Percentiles rank a stretch among this genome's conserved stretches.
phyloP scores from a whole-genome alignment of 2,797 vertebrate species.

The Gymnothorax reevesii region DNA sequence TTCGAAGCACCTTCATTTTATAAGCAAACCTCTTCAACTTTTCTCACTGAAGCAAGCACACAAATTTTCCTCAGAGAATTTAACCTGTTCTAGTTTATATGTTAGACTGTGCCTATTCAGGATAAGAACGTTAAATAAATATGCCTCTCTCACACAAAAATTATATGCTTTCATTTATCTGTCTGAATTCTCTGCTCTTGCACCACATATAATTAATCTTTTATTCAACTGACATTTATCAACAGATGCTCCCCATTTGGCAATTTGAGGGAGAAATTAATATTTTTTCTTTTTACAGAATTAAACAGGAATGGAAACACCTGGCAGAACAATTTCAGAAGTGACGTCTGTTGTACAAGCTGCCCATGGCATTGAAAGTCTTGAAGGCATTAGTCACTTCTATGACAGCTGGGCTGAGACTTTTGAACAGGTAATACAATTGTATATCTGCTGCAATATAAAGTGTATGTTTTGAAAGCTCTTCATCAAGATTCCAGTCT shows the following conservation, averaged over 20 bases:
- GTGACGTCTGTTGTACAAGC: constrained; percentile 66
- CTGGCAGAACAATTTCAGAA: constrained; percentile 53
- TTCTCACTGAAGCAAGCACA: too few relatives aligned
- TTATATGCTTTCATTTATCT: not conserved
- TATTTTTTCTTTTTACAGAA: not conserved
- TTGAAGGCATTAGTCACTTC: constrained; percentile 68
- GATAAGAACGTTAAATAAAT: not conserved
- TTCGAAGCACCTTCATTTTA: too few relatives aligned
- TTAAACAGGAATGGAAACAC: constrained; percentile 59
- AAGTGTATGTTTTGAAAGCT: too few relatives aligned
- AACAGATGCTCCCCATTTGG: not conserved
- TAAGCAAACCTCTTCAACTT: too few relatives aligned
- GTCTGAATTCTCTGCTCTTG: not conserved
- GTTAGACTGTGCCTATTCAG: not conserved
- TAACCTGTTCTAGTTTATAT: too few relatives aligned
- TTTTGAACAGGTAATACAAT: constrained; percentile 80
- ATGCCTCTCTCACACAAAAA: not conserved
- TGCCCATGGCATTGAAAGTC: constrained; percentile 57
- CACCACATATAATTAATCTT: not conserved
- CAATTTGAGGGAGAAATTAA: not conserved
- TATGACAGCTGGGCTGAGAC: constrained; percentile 80
- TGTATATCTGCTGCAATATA: not conserved
- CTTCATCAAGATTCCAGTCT: too few relatives aligned
- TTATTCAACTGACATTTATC: not conserved
- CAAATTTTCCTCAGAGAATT: too few relatives aligned